These are phyloP conservation scores for Brachyptera risi DNA, from an alignment of 2,888 invertebrate genomes.

Conservation along the genomic window DNA sequence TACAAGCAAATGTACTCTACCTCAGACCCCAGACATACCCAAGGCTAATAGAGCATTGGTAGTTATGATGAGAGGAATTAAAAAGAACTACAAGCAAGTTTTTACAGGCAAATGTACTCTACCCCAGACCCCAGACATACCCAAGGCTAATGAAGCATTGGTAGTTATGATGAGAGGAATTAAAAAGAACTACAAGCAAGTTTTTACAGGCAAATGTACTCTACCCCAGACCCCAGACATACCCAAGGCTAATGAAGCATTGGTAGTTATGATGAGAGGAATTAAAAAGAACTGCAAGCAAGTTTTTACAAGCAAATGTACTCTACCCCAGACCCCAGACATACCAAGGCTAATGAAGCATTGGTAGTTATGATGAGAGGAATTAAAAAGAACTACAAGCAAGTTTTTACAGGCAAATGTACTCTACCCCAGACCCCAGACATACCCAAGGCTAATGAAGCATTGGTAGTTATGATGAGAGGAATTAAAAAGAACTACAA, in stretches of 20 bases:
- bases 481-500: slow-evolving; percentile 20
- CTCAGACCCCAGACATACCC: too few relatives aligned
- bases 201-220: too few relatives aligned
- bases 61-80: slow-evolving; percentile 18
- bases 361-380: slow-evolving; percentile 13
- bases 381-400: slow-evolving; percentile 17
- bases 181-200: slow-evolving; percentile 16
- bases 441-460: not conserved
- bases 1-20: too few relatives aligned
- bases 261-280: slow-evolving; percentile 13
- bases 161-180: slow-evolving; percentile 17
- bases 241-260: not conserved
- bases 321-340: too few relatives aligned
- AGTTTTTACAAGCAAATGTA: too few relatives aligned
- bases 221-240: too few relatives aligned
- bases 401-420: too few relatives aligned
- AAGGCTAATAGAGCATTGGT: not conserved
- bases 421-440: too few relatives aligned
- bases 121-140: too few relatives aligned
- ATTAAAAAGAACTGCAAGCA: slow-evolving; percentile 18
- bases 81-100: slow-evolving; percentile 16
- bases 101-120: too few relatives aligned
- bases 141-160: not conserved
- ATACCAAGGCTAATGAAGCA: not conserved
- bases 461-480: slow-evolving; percentile 10